A percentile compares a stretch with the other conserved stretches of the same genome.
phyloP scores from a whole-genome alignment of 2,888 invertebrate species.

The Andrena minutula region DNA sequence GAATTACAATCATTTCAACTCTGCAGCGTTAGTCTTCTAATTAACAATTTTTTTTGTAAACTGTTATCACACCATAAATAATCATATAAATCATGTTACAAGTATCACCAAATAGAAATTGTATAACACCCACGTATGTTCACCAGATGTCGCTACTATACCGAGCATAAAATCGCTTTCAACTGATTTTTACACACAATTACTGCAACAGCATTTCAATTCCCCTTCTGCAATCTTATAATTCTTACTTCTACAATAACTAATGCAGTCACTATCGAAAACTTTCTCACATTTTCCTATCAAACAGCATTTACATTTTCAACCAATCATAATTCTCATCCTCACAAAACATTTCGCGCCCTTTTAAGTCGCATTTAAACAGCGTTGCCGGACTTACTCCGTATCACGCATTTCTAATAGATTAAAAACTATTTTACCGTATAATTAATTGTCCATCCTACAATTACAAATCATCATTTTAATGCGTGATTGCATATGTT shows the following conservation, averaged over 20 bases:
- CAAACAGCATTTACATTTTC: constrained; percentile 3
- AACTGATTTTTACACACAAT: not conserved
- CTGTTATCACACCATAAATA: not conserved
- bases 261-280: not conserved
- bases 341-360: not conserved
- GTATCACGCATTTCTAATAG: not conserved
- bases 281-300: not conserved
- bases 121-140: not conserved
- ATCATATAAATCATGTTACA: not conserved
- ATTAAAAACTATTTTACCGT: not conserved
- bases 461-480: not conserved
- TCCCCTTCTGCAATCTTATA: not conserved
- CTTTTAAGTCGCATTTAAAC: not conserved
- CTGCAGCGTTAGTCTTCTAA: not conserved
- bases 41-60: no score
- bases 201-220: not conserved
- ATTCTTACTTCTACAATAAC: not conserved
- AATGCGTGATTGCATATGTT: not conserved
- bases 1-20: not conserved
- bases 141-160: constrained; percentile 15
- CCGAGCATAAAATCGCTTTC: not conserved
- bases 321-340: constrained; percentile 19
- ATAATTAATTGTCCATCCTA: not conserved
- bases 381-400: not conserved
- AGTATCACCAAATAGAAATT: not conserved